Base-by-base conservation (phyloP, 1,140 invertebrate genomes). In the Drosophila obscura region DNA sequence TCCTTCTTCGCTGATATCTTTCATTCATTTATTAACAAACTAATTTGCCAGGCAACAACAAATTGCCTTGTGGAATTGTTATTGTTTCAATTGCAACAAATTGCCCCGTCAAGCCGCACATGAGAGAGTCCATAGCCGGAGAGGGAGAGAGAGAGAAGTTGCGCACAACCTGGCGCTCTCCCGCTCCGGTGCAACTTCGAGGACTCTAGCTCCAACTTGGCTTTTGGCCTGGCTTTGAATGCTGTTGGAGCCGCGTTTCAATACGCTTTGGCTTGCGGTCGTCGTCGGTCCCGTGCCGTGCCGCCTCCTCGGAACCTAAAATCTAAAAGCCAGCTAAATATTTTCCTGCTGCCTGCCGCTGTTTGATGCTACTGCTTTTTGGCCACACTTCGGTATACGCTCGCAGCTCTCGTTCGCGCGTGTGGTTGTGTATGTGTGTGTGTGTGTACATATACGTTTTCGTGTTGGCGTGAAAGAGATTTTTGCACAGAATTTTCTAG, bases 31-130 rank as follows among this genome's bases (percentile, higher is more conserved):
- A 87, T 81, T 87, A 82, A 87, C 75, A 82, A 88, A 87, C 79
- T 87, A 88, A 87, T 87, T 87, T 88, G 83, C 83, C 83, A 87
- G 75, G 78, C 53, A 61, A 71, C 69, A 88, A 87, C 78, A 87
- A 87, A 87, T 87, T 87, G 83, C 49, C 51, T 65, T 41, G 56
- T 50, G 67, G 79, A 79, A 82, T 88, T 88, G 79, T 82, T 88
- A 83, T 87, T 87, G 83, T 83, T 88, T 87, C 79, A 87, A 87
- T 88, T 87, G 83, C 83, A 87, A 83, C 79, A 88, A 87, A 87
- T 87, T 87, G 83, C 60, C 64, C 76, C 57, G 46, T 56, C 44
- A 62, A 19, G 55, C 39, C 52, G 50, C 66, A 74, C 53, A 58
- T 53, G 24, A 53, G 63, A 62, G 67, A 62, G 28, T 28, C 7